Percentiles rank a stretch among this genome's conserved stretches.
These are phyloP conservation scores for Agelas oroides DNA, from an alignment of 37 sponge, comb jelly and placozoan genomes.

Conservation along the genomic window DNA sequence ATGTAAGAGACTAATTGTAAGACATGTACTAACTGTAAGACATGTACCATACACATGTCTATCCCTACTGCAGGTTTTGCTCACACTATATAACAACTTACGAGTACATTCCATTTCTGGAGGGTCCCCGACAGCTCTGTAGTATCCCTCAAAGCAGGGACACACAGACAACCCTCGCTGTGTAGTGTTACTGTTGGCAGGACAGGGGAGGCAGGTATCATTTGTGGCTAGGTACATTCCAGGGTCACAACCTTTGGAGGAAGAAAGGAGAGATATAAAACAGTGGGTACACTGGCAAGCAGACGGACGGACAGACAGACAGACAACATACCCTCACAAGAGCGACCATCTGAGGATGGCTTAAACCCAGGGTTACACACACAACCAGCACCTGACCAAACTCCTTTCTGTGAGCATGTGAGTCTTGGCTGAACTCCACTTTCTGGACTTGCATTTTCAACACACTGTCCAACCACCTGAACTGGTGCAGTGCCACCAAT, in stretches of 20 bases:
- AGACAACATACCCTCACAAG: neutral
- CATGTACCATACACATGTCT: too few species aligned
- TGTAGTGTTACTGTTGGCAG: constrained; percentile 13
- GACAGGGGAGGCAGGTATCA: constrained; percentile 20
- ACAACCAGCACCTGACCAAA: constrained; percentile 21
- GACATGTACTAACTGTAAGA: too few species aligned
- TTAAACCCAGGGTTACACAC: constrained; percentile 8
- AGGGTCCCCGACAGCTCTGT: constrained; percentile 27
- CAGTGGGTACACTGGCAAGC: too few species aligned
- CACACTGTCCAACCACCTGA: constrained; percentile 19
- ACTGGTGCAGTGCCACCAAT: constrained; percentile 1
- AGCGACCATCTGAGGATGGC: neutral
- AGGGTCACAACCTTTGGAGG: too few species aligned
- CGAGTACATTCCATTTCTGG: constrained; percentile 2
- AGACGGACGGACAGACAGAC: too few species aligned
- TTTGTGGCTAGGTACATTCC: too few species aligned
- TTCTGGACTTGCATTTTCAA: constrained; percentile 8
- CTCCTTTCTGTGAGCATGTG: constrained; percentile 13
- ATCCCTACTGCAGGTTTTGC: too few species aligned
- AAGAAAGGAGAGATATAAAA: too few species aligned
- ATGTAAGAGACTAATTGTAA: too few species aligned
- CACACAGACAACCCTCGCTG: constrained; percentile 1
- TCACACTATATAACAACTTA: neutral
- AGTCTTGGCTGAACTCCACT: neutral
- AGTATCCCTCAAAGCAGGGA: constrained; percentile 44